phyloP scores from a whole-genome alignment of 1,140 invertebrate genomes.

The Pseudomyrmex pallidus region DNA sequence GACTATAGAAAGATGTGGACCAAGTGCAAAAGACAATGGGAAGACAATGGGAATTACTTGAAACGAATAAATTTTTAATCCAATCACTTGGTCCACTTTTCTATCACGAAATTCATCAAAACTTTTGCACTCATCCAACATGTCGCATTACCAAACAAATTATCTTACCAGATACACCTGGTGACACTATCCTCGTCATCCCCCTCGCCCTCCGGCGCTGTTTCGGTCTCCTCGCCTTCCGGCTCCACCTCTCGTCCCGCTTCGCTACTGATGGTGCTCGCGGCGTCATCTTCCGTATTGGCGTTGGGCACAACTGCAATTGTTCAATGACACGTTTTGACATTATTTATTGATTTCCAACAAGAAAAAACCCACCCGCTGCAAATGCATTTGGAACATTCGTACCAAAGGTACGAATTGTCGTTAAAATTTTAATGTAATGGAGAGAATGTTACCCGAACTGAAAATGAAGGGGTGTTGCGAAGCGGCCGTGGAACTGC shows the following conservation, averaged over 20 bases:
- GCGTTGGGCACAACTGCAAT: slow-evolving; percentile 74
- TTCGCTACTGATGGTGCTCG: slow-evolving; percentile 88
- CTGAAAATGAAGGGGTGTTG: slow-evolving; percentile 81
- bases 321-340: slow-evolving; percentile 3
- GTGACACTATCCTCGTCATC: slow-evolving; percentile 95
- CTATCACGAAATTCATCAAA: no score
- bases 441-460: slow-evolving; percentile 72
- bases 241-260: slow-evolving; percentile 86
- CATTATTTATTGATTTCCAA: no score
- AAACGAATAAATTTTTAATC: no score
- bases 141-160: neutral
- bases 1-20: no score
- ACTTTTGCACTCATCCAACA: no score
- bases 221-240: slow-evolving; percentile 94
- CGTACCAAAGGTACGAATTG: neutral
- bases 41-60: no score
- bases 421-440: neutral
- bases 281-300: slow-evolving; percentile 87
- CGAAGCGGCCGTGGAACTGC: slow-evolving; percentile 73
- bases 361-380: no score
- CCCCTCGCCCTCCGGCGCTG: slow-evolving; percentile 93
- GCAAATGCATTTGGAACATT: no score
- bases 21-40: neutral
- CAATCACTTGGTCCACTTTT: no score
- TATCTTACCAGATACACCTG: slow-evolving; percentile 92